Percentiles rank a stretch among this genome's conserved stretches.
Conservation (phyloP, 1,140 invertebrate species). For the Pogonomyrmex barbatus region DNA sequence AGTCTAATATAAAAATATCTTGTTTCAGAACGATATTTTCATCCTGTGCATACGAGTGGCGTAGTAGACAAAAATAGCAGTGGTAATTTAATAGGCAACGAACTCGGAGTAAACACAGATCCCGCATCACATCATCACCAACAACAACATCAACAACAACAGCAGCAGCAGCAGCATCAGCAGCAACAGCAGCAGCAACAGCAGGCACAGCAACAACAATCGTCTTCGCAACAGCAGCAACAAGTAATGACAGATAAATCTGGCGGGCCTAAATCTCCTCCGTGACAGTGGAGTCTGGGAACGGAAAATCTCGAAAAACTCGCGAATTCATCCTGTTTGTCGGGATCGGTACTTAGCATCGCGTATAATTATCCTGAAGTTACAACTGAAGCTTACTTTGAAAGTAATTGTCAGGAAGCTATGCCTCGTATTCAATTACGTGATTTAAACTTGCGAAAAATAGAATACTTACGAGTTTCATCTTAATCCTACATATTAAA, state of each 20-base stretch:
- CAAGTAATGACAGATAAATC: conserved; percentile 85
- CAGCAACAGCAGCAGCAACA: conserved; percentile 75
- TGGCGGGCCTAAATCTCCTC: conserved; percentile 84
- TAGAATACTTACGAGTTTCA: conserved; percentile 75
- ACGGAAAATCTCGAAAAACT: conserved; percentile 70
- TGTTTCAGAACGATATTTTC: conserved; percentile 84
- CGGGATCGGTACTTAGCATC: conserved; percentile 68
- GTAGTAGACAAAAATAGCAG: conserved; percentile 84
- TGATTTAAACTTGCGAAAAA: conserved; percentile 72
- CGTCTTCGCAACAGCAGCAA: conserved; percentile 80
- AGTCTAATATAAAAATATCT: conserved; percentile 10
- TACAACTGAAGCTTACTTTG: conserved; percentile 39
- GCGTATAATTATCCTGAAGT: conserved; percentile 59
- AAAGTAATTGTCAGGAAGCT: conserved; percentile 67
- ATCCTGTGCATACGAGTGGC: conserved; percentile 84
- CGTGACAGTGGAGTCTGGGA: conserved; percentile 84
- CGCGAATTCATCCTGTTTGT: conserved; percentile 67
- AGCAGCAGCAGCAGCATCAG: conserved; percentile 72
- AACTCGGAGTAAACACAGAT: conserved; percentile 80
- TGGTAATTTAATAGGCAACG: conserved; percentile 81
- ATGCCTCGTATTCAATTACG: conserved; percentile 70
- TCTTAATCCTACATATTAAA: conserved; percentile 63
- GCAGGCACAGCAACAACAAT: conserved; percentile 72
- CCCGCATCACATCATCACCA: conserved; percentile 82
- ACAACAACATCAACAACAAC: conserved; percentile 73